These are phyloP conservation scores for Pseudorhombus dupliciocellatus DNA, from an alignment of 2,113 vertebrate genomes.

Conservation along the genomic window DNA sequence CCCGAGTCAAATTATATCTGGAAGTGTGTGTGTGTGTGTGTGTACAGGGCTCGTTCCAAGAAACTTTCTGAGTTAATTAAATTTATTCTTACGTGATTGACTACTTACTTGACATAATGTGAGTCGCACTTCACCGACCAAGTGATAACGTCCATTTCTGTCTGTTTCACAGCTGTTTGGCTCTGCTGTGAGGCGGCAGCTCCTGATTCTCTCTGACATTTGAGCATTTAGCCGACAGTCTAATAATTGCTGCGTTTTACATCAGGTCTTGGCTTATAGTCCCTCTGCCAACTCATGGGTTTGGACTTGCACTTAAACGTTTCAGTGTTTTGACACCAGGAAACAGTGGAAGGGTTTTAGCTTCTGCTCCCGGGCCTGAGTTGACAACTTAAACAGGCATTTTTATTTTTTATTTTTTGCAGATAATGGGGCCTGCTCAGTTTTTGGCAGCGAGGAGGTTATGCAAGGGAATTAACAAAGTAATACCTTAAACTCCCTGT, in stretches of 20 bases:
- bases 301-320: constrained; percentile 52
- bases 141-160: constrained; percentile 14
- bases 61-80: constrained; percentile 1
- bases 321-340: constrained; percentile 47
- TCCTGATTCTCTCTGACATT: constrained; percentile 49
- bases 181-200: neutral
- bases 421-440: neutral
- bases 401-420: constrained; percentile 14
- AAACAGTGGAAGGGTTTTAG: constrained; percentile 38
- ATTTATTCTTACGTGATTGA: constrained; percentile 16
- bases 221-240: constrained; percentile 48
- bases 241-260: constrained; percentile 55
- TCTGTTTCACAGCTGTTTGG: constrained; percentile 38
- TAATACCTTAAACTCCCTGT: constrained; percentile 37
- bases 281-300: constrained; percentile 22
- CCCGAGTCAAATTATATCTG: no score
- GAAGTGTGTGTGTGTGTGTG: neutral
- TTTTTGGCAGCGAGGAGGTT: constrained; percentile 32
- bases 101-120: constrained; percentile 10
- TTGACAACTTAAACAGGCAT: constrained; percentile 51
- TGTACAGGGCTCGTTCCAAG: constrained; percentile 5
- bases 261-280: constrained; percentile 40
- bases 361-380: constrained; percentile 39
- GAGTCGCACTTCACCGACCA: constrained; percentile 23
- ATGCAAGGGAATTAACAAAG: constrained; percentile 48